phyloP scores from a whole-genome alignment of 1,140 invertebrate species.

The Scaptomyza hsui region DNA sequence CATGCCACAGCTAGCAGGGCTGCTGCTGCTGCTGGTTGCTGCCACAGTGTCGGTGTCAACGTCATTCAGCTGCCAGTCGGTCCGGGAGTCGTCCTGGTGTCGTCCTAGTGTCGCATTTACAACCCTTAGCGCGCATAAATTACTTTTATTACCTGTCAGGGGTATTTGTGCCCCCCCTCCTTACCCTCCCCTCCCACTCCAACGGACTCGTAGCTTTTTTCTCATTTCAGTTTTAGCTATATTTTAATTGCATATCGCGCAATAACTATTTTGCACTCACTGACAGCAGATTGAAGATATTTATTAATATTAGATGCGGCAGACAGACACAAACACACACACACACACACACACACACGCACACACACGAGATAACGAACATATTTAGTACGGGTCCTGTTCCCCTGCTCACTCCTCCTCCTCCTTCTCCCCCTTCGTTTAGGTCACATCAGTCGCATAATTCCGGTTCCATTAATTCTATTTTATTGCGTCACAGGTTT shows the following conservation, averaged over 20 bases:
- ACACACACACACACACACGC: conserved; percentile 14
- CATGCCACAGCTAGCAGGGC: conserved; percentile 4
- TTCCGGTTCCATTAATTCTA: conserved; percentile 75
- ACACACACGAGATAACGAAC: conserved; percentile 8
- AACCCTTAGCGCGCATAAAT: conserved; percentile 83
- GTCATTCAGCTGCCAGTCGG: conserved; percentile 68
- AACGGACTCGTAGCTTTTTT: conserved; percentile 28
- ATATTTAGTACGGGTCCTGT: conserved; percentile 6
- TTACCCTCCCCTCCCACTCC: background rate
- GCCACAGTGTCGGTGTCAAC: conserved; percentile 56
- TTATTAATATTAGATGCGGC: conserved; percentile 81
- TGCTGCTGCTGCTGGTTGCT: conserved; percentile 25
- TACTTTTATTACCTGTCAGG: conserved; percentile 84
- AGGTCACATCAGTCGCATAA: conserved; percentile 61
- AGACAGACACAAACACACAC: conserved; percentile 38
- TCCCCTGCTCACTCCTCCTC: background rate
- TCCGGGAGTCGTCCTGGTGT: conserved; percentile 47
- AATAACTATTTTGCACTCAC: conserved; percentile 77
- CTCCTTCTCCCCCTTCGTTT: no score
- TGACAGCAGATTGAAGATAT: conserved; percentile 81
- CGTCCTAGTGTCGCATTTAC: conserved; percentile 67
- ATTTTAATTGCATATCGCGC: conserved; percentile 83
- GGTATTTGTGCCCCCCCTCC: conserved; percentile 62
- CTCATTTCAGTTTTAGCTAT: conserved; percentile 72
- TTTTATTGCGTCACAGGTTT: conserved; percentile 80